A percentile compares a stretch with the other conserved stretches of the same genome.
Evolutionary conservation across 2,113 vertebrate genomes (phyloP).

Genomic region (Eretmochelys imbricata): DNA sequence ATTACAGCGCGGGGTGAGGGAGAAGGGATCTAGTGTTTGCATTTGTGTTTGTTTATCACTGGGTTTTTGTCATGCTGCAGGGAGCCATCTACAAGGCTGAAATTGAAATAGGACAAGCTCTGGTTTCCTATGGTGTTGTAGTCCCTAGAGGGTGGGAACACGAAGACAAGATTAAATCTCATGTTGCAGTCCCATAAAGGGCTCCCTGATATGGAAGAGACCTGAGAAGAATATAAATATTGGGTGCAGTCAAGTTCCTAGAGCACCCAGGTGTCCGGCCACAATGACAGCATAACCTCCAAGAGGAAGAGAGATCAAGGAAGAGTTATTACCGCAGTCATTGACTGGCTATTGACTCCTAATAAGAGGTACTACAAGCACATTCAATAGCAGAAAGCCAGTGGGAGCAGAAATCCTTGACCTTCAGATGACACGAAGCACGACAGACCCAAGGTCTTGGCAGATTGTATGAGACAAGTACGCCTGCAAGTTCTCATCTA

Average conservation of each 20-base stretch:
- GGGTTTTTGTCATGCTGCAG: accelerated
- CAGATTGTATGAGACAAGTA: constrained; percentile 43
- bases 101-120: not conserved
- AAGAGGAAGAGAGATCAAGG: accelerated
- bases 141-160: not conserved
- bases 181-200: not conserved
- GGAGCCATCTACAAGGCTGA: not conserved
- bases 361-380: constrained; percentile 54
- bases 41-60: not conserved
- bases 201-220: accelerated
- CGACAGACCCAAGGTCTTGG: constrained; percentile 9
- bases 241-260: not conserved
- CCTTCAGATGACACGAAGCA: constrained; percentile 9
- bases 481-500: not conserved
- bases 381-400: not conserved
- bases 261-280: not conserved
- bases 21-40: accelerated
- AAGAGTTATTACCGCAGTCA: constrained; percentile 57
- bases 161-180: not conserved
- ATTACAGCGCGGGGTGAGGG: accelerated
- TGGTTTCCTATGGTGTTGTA: not conserved
- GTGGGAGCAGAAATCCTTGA: constrained; percentile 42
- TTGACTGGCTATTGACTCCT: constrained; percentile 37
- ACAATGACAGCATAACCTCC: accelerated
- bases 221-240: not conserved